Evolutionary conservation across 2,888 invertebrate genomes (phyloP), one percentile per base, ranked within the genome.

Genomic region (Vesta saturnalis): DNA sequence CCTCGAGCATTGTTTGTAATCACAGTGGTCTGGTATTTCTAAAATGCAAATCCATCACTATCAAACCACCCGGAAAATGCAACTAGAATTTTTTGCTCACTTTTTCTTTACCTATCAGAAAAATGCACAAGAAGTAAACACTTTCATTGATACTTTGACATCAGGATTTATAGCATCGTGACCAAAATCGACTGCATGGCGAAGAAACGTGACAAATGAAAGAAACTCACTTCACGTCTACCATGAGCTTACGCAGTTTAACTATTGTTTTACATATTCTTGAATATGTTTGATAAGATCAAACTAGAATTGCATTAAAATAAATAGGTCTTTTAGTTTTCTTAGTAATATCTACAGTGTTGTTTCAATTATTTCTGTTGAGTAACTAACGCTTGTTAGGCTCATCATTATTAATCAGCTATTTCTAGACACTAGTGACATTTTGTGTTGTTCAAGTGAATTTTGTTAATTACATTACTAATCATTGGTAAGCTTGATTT

Each of bases 131-230:
- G 3, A 5, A 23, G 8, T 8, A 23, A 23, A 23, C 23, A 23
- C 23, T 8, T 23, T 39, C 39, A n/a, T 39, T 39, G 12, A n/a
- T 39, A 8, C 12, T 39, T 39, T 39, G 39, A 39, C 39, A 39
- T 39, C 39, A n/a, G n/a, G 39, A 39, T 39, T 39, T 39, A 39
- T n/a, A n/a, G 39, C 39, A n/a, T 39, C 39, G 39, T 39, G 39
- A 39, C 39, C 8, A 4, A 39, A n/a, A 39, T 1, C 12, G 39
- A 39, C 12, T 8, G 39, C 39, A 39, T 39, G 39, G 39, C 8
- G 8, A 39, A 8, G 39, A n/a, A 39, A 39, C 39, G 39, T 39
- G 39, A 39, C n/a, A 39, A 39, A 39, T 39, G n/a, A 39, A 39
- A 6, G 39, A 39, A 39, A 39, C 39, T 8, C n/a, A 39, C 39